Evolutionary conservation across 2,113 vertebrate genomes (phyloP).

Genomic region (Caranx ignobilis): DNA sequence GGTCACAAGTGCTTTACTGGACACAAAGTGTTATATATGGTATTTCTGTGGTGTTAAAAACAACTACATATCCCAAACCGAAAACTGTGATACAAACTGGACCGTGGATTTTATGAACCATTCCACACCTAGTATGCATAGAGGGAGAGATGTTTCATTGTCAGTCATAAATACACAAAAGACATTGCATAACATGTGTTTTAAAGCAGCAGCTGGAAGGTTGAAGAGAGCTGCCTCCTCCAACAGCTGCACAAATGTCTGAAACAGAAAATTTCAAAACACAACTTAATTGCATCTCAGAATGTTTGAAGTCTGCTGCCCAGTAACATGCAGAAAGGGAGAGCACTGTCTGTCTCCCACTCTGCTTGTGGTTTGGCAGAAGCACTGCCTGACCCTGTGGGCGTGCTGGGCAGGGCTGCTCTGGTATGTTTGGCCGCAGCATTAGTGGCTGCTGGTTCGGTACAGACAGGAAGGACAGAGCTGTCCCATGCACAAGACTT

Average conservation of each 20-base stretch:
- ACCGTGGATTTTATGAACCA: no score
- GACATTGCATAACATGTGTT: not conserved
- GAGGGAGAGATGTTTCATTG: not conserved
- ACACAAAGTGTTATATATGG: no score
- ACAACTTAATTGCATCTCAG: constrained; percentile 6
- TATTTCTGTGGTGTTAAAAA: no score
- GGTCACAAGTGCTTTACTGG: no score
- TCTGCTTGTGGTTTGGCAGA: constrained; percentile 59
- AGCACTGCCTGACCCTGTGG: constrained; percentile 45
- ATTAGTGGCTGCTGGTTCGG: constrained; percentile 48
- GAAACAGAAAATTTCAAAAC: constrained; percentile 3
- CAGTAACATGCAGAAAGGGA: constrained; percentile 2
- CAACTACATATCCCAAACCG: no score
- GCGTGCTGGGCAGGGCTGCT: constrained; percentile 53
- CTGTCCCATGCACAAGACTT: constrained; percentile 33
- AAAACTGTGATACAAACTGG: no score
- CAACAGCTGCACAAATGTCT: not conserved
- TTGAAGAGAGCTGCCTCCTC: not conserved
- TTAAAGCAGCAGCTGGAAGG: not conserved
- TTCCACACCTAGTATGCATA: no score
- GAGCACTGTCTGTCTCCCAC: constrained; percentile 47
- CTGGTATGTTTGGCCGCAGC: constrained; percentile 65
- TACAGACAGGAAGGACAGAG: constrained; percentile 63
- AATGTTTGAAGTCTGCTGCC: constrained; percentile 11
- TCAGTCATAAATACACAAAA: constrained; percentile 1